Base-by-base conservation (phyloP, 92 coral and sea anemone species). In the Epizoanthus rinbou region DNA sequence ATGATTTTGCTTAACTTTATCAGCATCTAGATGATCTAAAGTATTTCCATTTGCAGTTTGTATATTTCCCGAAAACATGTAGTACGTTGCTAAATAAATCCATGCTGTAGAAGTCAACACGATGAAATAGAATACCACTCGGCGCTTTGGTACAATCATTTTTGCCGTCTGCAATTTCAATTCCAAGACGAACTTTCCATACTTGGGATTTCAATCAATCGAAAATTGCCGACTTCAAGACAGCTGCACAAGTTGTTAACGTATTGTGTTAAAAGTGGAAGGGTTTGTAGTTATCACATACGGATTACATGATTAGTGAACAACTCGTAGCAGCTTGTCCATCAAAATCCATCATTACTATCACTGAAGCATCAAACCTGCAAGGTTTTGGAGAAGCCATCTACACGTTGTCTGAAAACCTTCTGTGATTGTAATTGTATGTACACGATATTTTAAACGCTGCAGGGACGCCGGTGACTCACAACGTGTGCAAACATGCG, bases 81-180 rank as follows among this genome's bases (percentile, higher is more conserved):
- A 88, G 76, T 93, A 93, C 24, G 93, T 58, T 22, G 98, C 98
- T 17, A 93, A 85, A 83, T 93, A 94, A 54, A 96, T 83, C 99
- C 99, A 96, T 57, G 85, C 75, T 11, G 95, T 86, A 16, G 99
- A 88, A n/a, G 93, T 79, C 28, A 96, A 68, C 25, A 96, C 88
- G 67, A 96, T 87, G 64, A 88, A 84, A 86, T 91, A 96, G 43
- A 96, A 96, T 33, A 96, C 76, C 14, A 91, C 57, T 21, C 99
- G 95, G 43, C 99, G 81, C 89, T 88, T 90, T 39, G 99, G 98
- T 56, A 96, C 70, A 70, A 93, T 93, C 98, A 93, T 93, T 65
- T n/a, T 14, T 24, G 4, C 28, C 14, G 16, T 37, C 19, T 33
- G 6, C 8, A 8, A 37, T 33, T 67, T 67, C 18, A 16, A 22